Evolutionary conservation across 1,140 invertebrate species (phyloP), one percentile per base, ranked within the genome.

Genomic region (Trichonephila clavata): DNA sequence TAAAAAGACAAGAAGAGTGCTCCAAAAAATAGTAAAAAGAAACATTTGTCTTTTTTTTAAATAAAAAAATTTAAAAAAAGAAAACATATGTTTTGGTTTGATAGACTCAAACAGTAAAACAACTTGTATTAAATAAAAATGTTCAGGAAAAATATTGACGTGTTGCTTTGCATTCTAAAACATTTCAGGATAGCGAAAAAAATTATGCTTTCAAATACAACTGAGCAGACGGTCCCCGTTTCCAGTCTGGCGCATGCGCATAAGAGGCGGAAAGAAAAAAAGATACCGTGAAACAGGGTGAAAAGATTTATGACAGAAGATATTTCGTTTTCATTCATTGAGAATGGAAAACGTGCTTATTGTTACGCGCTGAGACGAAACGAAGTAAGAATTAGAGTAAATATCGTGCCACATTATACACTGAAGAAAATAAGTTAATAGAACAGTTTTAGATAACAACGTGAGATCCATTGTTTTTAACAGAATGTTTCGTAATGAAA

Each of bases 291-390:
- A 68, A 68, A 68, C 65, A 68, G 65, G 65, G 24, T 24, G 65
- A 68, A 68, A 14, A 68, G 65, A 68, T 68, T 68, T 68, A 68
- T 27, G 21, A n/a, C 63, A 21, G n/a, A 0, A 21, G 65, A 7
- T 24, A 13, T 68, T 68, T 68, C 65, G 65, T n/a, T 68, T 68
- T 68, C n/a, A 68, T n/a, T 68, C 65, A 27, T 68, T 68, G 24
- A n/a, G n/a, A 68, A 24, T 14, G 14, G 50, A 50, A 68, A 68
- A 68, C 65, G 65, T 68, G 65, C 65, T 68, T 20, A 50, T 68
- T n/a, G n/a, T 68, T 13, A n/a, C 3, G 65, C 65, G 21, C n/a
- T 68, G 7, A 13, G 21, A 68, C 65, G 65, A 27, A 21, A 68
- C 65, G 65, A 68, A 68, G 13, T 14, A 14, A 24, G 63, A 68